Evolutionary conservation across 2,797 vertebrate genomes (phyloP).

Genomic region (Lacerta agilis): DNA sequence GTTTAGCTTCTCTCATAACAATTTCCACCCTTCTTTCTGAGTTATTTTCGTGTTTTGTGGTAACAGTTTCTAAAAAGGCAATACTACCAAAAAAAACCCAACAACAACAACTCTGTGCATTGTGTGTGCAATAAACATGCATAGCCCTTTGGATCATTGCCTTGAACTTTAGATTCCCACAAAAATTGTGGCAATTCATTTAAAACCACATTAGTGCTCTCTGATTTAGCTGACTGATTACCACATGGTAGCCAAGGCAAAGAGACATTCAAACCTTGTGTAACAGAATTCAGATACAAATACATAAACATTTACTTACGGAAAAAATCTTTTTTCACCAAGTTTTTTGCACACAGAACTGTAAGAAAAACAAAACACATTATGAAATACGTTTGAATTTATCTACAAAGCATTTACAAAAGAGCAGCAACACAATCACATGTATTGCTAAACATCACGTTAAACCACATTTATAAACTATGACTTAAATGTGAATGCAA

Average conservation of each 20-base stretch:
- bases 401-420: conserved; percentile 35
- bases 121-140: neutral
- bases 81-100: neutral
- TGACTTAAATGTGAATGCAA: no score
- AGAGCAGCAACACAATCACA: conserved; percentile 18
- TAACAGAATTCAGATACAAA: conserved; percentile 46
- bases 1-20: neutral
- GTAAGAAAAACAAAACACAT: conserved; percentile 75
- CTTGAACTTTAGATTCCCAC: neutral
- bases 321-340: conserved; percentile 99
- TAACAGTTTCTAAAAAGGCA: neutral
- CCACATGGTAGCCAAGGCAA: neutral
- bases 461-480: no score
- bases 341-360: conserved; percentile 98
- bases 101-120: no score
- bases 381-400: conserved; percentile 40
- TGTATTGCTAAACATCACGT: neutral
- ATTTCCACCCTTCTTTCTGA: neutral
- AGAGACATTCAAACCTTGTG: neutral
- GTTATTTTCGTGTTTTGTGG: neutral
- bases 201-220: neutral
- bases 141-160: neutral
- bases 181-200: neutral
- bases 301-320: conserved; percentile 85
- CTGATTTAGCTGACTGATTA: neutral